Conservation (phyloP, 2,113 vertebrate species). For the Pao palembangensis region DNA sequence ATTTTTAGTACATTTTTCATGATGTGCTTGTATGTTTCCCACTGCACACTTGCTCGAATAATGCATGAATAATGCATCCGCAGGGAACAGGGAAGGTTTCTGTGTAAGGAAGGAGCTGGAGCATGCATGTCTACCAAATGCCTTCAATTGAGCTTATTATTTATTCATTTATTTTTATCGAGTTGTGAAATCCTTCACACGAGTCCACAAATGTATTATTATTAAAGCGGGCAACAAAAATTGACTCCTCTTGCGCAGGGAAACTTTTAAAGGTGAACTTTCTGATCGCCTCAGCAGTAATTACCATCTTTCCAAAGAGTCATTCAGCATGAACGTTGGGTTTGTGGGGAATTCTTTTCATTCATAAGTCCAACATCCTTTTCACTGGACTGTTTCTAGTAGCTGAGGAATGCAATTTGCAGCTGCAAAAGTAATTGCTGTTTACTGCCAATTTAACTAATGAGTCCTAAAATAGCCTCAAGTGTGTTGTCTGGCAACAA, state of each 20-base stretch:
- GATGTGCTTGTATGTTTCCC: conserved; percentile 25
- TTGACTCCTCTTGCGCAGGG: conserved; percentile 50
- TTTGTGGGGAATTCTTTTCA: conserved; percentile 53
- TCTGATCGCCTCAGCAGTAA: conserved; percentile 57
- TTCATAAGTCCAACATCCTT: conserved; percentile 33
- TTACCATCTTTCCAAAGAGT: conserved; percentile 56
- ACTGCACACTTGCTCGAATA: conserved; percentile 24
- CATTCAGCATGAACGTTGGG: conserved; percentile 30
- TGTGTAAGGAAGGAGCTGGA: conserved; percentile 34
- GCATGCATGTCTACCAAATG: conserved; percentile 48
- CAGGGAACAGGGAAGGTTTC: conserved; percentile 42
- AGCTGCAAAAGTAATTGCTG: conserved; percentile 74
- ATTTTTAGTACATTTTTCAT: conserved; percentile 1
- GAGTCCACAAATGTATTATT: conserved; percentile 54
- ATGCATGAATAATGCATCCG: conserved; percentile 61
- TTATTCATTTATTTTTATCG: conserved; percentile 68
- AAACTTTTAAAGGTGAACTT: conserved; percentile 55
- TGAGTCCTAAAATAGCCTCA: conserved; percentile 74
- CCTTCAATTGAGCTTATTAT: conserved; percentile 65
- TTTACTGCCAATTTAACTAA: conserved; percentile 81
- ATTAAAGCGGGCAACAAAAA: conserved; percentile 45
- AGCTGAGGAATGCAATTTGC: conserved; percentile 57
- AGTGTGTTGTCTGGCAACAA: conserved; percentile 63
- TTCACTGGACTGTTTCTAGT: conserved; percentile 38
- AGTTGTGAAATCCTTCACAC: conserved; percentile 48